Evolutionary conservation across 2,797 vertebrate species (phyloP).

Genomic region (Notolepis coatsorum): DNA sequence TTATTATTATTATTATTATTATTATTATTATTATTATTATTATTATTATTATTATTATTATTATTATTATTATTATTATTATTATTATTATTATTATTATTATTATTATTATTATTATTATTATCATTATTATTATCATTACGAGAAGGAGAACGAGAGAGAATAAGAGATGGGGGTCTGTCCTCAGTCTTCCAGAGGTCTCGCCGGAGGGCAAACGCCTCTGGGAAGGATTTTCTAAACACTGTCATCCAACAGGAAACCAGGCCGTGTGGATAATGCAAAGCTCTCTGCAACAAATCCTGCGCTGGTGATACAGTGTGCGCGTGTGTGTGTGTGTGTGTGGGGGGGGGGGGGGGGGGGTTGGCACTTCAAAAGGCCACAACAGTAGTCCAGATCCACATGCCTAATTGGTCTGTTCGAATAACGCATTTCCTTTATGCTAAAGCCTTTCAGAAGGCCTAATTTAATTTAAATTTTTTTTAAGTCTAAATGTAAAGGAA

Average conservation of each 20-base stretch:
- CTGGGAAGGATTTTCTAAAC: conserved; percentile 46
- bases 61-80: no score
- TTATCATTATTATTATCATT: no score
- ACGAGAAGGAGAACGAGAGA: conserved; percentile 13
- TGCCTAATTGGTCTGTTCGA: conserved; percentile 56
- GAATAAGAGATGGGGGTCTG: conserved; percentile 10
- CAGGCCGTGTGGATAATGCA: conserved; percentile 37
- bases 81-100: no score
- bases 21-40: no score
- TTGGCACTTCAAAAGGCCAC: conserved; percentile 51
- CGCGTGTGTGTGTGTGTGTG: no score
- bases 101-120: no score
- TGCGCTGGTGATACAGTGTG: conserved; percentile 38
- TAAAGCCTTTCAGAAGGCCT: no score
- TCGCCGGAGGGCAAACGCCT: conserved; percentile 37
- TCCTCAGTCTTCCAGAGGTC: conserved; percentile 25
- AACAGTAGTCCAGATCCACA: conserved; percentile 50
- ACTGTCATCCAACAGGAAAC: conserved; percentile 37
- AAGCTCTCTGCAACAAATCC: conserved; percentile 38
- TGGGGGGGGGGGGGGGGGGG: conserved; percentile 39
- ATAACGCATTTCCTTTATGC: conserved; percentile 3
- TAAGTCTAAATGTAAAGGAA: no score
- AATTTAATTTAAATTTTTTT: no score
- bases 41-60: no score
- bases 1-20: no score